Percentiles rank a stretch among this genome's conserved stretches.
phyloP scores from a whole-genome alignment of 2,797 vertebrate species.

The Enteromius mattozi region DNA sequence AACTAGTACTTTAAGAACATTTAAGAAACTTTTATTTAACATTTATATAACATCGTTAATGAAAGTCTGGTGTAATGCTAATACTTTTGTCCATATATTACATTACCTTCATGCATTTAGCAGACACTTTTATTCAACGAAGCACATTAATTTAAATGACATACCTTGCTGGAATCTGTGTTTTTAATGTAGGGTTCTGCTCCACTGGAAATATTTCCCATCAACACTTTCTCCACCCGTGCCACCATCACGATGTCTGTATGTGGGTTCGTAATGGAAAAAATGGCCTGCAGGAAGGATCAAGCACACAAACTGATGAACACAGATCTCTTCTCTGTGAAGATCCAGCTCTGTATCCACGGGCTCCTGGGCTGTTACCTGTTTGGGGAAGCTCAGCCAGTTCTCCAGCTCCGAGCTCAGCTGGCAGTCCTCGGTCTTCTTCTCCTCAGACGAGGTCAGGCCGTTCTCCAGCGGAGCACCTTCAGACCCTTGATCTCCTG shows the following conservation, averaged over 20 bases:
- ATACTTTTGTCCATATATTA: background rate
- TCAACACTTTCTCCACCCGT: slow-evolving; percentile 95
- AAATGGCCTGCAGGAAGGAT: slow-evolving; percentile 83
- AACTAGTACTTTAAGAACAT: background rate
- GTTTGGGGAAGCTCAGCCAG: slow-evolving; percentile 92
- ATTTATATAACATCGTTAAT: background rate
- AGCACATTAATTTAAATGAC: background rate
- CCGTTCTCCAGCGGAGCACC: slow-evolving; percentile 83
- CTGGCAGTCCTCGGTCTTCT: slow-evolving; percentile 83
- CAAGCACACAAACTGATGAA: background rate
- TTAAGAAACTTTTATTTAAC: background rate
- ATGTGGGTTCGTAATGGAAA: slow-evolving; percentile 94
- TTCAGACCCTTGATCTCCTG: slow-evolving; percentile 64
- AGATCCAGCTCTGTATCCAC: background rate
- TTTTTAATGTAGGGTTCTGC: slow-evolving; percentile 96
- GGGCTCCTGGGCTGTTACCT: slow-evolving; percentile 76
- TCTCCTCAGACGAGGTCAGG: slow-evolving; percentile 73
- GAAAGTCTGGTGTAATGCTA: background rate
- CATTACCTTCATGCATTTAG: background rate
- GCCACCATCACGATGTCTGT: slow-evolving; percentile 94
- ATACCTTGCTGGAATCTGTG: slow-evolving; percentile 95
- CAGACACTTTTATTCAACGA: background rate
- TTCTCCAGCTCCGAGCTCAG: slow-evolving; percentile 86
- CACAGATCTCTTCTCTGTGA: slow-evolving; percentile 5
- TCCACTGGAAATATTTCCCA: slow-evolving; percentile 91